Percentiles rank a stretch among this genome's conserved stretches.
These are phyloP conservation scores for Xestia xanthographa DNA, from an alignment of 2,888 invertebrate genomes.

Conservation along the genomic window DNA sequence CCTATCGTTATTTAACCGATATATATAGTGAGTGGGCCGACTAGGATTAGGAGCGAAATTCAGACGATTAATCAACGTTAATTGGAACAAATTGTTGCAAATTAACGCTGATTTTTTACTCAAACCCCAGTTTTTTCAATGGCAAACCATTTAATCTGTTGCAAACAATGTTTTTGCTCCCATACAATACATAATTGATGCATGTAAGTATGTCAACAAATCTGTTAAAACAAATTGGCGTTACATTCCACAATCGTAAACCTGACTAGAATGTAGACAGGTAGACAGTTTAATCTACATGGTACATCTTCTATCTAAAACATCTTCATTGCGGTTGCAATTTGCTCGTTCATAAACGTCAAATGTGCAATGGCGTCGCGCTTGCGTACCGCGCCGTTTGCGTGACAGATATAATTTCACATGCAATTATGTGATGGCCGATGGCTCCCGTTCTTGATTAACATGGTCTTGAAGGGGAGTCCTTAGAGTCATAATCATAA, in stretches of 20 bases:
- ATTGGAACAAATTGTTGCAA: not conserved
- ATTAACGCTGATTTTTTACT: not conserved
- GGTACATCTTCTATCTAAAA: constrained; percentile 1
- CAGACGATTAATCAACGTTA: not conserved
- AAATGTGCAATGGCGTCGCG: constrained; percentile 37
- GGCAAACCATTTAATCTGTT: not conserved
- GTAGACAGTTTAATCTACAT: not conserved
- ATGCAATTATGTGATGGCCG: constrained; percentile 20
- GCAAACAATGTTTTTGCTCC: constrained; percentile 4
- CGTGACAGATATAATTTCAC: constrained; percentile 45
- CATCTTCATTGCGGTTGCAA: constrained; percentile 32
- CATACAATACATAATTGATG: not conserved
- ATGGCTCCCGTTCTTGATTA: constrained; percentile 32
- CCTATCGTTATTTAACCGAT: not conserved
- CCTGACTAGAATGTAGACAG: not conserved
- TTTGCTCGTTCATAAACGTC: constrained; percentile 37
- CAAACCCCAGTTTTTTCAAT: not conserved
- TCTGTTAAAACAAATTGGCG: not conserved
- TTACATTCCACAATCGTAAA: constrained; percentile 27
- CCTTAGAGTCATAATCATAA: not conserved
- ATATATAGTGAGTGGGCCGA: not conserved
- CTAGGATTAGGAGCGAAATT: not conserved
- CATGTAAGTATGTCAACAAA: constrained; percentile 2
- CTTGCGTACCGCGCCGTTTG: constrained; percentile 42
- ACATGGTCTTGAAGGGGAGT: not conserved